These are phyloP conservation scores for Aphidius colemani DNA, from an alignment of 2,888 invertebrate species.

Conservation along the genomic window DNA sequence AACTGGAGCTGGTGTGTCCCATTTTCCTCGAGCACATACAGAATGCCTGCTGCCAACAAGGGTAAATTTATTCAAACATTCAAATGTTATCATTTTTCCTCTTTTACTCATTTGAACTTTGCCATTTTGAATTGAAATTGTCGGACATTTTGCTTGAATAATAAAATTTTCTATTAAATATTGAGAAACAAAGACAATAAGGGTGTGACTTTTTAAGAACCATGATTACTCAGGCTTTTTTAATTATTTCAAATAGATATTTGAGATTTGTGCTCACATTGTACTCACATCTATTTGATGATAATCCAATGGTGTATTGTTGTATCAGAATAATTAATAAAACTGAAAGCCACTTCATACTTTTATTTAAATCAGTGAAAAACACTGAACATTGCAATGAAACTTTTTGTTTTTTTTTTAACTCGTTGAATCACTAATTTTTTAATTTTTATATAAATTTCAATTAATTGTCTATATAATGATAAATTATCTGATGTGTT, in stretches of 20 bases:
- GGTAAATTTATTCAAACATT: constrained; percentile 66
- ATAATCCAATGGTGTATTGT: not conserved
- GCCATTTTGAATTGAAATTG: constrained; percentile 62
- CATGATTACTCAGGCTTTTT: no score
- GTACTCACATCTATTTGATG: no score
- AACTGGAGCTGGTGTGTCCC: constrained; percentile 72
- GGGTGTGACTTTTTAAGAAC: no score
- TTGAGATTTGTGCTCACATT: no score
- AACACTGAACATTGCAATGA: no score
- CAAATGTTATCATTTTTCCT: constrained; percentile 66
- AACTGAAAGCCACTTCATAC: not conserved
- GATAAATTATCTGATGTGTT: not conserved
- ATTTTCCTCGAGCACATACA: constrained; percentile 72
- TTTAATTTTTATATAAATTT: not conserved
- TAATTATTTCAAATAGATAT: no score
- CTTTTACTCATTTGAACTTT: constrained; percentile 60
- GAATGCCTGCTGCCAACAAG: constrained; percentile 74
- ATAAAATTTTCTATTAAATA: not conserved
- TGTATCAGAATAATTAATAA: not conserved
- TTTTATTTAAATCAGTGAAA: no score
- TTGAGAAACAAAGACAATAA: no score
- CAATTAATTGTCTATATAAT: not conserved
- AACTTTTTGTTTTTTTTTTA: no score
- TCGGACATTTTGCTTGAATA: constrained; percentile 52
- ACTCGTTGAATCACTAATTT: no score